phyloP scores from a whole-genome alignment of 92 coral and sea anemone genomes.

The Porites lobata region DNA sequence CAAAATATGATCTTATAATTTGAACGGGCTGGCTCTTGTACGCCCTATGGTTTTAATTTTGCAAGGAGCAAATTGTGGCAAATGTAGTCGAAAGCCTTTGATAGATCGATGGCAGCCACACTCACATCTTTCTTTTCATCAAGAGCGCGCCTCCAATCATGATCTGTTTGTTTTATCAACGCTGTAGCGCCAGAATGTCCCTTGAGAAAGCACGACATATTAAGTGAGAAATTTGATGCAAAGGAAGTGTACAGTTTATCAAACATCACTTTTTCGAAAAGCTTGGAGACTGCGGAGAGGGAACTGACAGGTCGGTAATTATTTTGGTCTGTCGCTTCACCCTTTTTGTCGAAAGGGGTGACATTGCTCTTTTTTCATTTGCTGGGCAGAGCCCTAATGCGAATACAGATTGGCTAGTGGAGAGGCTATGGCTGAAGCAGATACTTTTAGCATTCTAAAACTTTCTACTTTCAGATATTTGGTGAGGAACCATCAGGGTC shows the following conservation, averaged over 20 bases:
- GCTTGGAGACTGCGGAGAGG: conserved; percentile 34
- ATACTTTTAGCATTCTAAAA: too few species aligned
- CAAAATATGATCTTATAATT: background rate
- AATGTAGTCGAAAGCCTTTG: background rate
- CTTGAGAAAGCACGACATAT: conserved; percentile 42
- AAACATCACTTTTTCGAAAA: conserved; percentile 50
- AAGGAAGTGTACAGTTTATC: conserved; percentile 41
- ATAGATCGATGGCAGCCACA: conserved; percentile 27
- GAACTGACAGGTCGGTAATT: conserved; percentile 46
- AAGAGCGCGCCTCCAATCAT: conserved; percentile 46
- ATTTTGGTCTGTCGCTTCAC: conserved; percentile 8
- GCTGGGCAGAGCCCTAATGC: too few species aligned
- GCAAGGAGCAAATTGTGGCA: background rate
- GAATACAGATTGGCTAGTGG: background rate
- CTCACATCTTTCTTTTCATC: conserved; percentile 49
- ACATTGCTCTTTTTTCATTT: too few species aligned
- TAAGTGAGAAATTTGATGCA: conserved; percentile 30
- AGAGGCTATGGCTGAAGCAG: background rate
- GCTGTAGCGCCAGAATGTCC: conserved; percentile 60
- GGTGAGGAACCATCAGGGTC: background rate
- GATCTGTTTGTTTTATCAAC: conserved; percentile 1
- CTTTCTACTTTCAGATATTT: too few species aligned
- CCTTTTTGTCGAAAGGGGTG: too few species aligned
- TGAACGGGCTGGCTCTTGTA: background rate
- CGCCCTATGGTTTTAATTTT: background rate